phyloP scores from a whole-genome alignment of 2,888 invertebrate genomes.

The Steinernema hermaphroditum region DNA sequence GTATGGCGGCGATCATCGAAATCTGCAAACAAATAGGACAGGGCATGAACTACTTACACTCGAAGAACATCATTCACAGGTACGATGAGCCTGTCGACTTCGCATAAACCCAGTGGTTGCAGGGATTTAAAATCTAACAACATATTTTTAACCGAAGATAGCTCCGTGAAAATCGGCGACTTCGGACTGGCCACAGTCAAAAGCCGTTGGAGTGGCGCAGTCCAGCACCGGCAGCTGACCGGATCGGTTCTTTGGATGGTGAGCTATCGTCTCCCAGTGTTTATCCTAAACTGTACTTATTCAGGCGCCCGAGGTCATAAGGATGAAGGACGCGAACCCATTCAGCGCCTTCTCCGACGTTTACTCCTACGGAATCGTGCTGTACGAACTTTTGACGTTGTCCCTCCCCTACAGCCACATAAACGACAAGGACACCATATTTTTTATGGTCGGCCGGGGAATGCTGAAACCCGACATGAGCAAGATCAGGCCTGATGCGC shows the following conservation, averaged over 20 bases:
- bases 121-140: constrained; percentile 95
- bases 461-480: constrained; percentile 83
- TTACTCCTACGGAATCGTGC: constrained; percentile 95
- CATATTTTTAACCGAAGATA: constrained; percentile 94
- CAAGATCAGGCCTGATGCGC: constrained; percentile 78
- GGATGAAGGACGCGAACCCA: constrained; percentile 83
- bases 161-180: constrained; percentile 99
- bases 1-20: constrained; percentile 86
- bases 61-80: constrained; percentile 95
- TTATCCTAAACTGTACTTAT: not conserved
- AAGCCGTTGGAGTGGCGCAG: constrained; percentile 87
- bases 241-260: constrained; percentile 95
- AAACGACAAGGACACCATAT: constrained; percentile 84
- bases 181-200: constrained; percentile 90
- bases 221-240: constrained; percentile 75
- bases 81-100: constrained; percentile 30
- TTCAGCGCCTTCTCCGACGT: constrained; percentile 99
- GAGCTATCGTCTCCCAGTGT: too few relatives aligned
- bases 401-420: constrained; percentile 83
- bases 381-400: constrained; percentile 90
- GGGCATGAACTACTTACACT: constrained; percentile 96
- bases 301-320: constrained; percentile 92
- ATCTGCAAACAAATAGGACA: constrained; percentile 95
- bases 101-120: constrained; percentile 36
- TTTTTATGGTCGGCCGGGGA: constrained; percentile 76